phyloP scores from a whole-genome alignment of 2,113 vertebrate species.

The Indicator maculatus region DNA sequence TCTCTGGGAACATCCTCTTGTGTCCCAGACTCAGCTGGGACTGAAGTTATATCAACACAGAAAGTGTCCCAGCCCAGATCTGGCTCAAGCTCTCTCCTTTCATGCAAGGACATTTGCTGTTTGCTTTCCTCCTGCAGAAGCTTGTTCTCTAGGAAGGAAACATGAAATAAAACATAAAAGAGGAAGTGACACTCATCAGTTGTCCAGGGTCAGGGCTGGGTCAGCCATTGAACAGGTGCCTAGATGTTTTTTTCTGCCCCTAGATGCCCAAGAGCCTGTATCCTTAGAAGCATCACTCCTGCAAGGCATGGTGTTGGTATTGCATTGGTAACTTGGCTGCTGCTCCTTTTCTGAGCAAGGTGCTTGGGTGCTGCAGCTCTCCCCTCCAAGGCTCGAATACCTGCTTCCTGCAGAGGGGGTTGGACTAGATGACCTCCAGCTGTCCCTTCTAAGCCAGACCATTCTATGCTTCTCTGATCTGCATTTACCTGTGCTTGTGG shows the following conservation, averaged over 20 bases:
- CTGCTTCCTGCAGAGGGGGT: neutral
- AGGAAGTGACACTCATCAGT: neutral
- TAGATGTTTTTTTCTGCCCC: neutral
- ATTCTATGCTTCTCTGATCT: neutral
- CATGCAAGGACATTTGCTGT: neutral
- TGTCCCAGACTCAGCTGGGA: neutral
- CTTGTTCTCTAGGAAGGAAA: neutral
- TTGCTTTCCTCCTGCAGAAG: neutral
- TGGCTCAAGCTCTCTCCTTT: neutral
- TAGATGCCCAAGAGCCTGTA: neutral
- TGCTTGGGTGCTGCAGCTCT: neutral
- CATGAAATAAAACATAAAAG: neutral
- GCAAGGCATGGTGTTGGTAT: neutral
- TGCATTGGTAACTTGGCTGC: neutral
- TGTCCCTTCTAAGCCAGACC: too few species aligned
- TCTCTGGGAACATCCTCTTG: neutral
- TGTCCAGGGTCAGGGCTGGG: too few species aligned
- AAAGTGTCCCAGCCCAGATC: neutral
- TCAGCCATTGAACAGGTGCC: too few species aligned
- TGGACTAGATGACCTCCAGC: too few species aligned
- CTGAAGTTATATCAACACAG: neutral
- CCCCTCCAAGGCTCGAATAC: neutral
- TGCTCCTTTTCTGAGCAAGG: neutral
- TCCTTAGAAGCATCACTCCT: neutral
- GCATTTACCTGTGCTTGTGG: neutral